phyloP scores from a whole-genome alignment of 1,140 invertebrate species.

The Ceratina australensis region DNA sequence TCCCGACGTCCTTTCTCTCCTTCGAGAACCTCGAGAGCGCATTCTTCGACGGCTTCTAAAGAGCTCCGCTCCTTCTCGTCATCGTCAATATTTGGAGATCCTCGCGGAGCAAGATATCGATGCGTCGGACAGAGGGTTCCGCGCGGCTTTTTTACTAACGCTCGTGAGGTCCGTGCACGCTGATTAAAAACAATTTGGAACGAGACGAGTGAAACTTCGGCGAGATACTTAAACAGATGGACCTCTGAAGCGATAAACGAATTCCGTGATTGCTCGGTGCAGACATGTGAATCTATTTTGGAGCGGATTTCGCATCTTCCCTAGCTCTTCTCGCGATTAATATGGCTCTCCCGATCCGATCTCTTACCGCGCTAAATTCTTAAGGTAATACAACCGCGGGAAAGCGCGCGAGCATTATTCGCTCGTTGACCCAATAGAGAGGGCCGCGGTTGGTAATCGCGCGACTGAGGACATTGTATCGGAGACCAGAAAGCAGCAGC shows the following conservation, averaged over 20 bases:
- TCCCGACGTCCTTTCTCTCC: constrained; percentile 14
- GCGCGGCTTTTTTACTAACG: not conserved
- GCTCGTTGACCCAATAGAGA: not conserved
- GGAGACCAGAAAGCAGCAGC: not conserved
- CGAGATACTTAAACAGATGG: no score
- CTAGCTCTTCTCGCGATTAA: not conserved
- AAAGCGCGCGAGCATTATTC: constrained; percentile 1
- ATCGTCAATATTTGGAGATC: constrained; percentile 55
- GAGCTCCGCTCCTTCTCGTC: constrained; percentile 19
- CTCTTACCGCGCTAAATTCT: not conserved
- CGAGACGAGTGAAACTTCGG: no score
- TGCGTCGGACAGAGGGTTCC: not conserved
- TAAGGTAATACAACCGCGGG: not conserved
- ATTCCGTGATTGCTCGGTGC: no score
- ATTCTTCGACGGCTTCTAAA: constrained; percentile 9
- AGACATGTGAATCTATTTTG: no score
- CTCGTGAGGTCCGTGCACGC: no score
- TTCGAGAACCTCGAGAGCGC: constrained; percentile 8
- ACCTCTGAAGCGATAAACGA: no score
- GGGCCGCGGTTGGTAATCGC: not conserved
- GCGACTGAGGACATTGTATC: not conserved
- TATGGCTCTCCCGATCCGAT: not conserved
- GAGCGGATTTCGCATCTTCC: not conserved
- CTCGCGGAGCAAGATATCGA: constrained; percentile 24
- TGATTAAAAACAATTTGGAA: no score